phyloP scores from a whole-genome alignment of 2,797 vertebrate species.

The Streptopelia turtur region DNA sequence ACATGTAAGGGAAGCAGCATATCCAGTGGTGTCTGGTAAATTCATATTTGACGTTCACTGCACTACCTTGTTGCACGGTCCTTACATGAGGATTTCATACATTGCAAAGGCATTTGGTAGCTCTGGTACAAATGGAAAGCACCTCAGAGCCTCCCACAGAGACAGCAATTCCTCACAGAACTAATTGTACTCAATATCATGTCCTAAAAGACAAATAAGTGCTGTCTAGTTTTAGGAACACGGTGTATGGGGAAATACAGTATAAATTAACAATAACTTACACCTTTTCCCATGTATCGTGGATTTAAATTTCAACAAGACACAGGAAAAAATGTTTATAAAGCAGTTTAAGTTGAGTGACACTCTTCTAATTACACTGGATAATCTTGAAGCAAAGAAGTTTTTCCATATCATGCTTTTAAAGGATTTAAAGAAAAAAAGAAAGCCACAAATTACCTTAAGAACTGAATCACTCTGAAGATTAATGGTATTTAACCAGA shows the following conservation, averaged over 20 bases:
- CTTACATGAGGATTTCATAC: not conserved
- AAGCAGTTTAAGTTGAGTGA: constrained; percentile 55
- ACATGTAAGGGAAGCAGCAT: not conserved
- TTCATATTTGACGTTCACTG: not conserved
- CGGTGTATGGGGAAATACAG: not conserved
- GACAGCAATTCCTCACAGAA: not conserved
- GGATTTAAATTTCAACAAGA: constrained; percentile 68
- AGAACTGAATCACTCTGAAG: constrained; percentile 39
- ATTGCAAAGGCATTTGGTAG: not conserved
- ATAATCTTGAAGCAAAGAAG: constrained; percentile 65
- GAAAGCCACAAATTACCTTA: constrained; percentile 55
- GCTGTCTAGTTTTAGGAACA: not conserved
- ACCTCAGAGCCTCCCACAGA: not conserved
- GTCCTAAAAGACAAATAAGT: not conserved
- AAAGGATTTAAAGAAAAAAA: constrained; percentile 44
- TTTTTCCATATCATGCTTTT: constrained; percentile 57
- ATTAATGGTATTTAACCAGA: constrained; percentile 50
- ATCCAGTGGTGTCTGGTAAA: not conserved
- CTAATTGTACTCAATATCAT: not conserved
- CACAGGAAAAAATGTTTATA: constrained; percentile 2
- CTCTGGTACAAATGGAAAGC: not conserved
- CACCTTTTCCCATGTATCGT: constrained; percentile 49
- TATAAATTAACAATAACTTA: constrained; percentile 31
- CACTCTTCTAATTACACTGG: constrained; percentile 61
- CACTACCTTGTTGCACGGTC: not conserved